Base-by-base conservation (phyloP, 2,113 vertebrate species). In the Bufo gargarizans region DNA sequence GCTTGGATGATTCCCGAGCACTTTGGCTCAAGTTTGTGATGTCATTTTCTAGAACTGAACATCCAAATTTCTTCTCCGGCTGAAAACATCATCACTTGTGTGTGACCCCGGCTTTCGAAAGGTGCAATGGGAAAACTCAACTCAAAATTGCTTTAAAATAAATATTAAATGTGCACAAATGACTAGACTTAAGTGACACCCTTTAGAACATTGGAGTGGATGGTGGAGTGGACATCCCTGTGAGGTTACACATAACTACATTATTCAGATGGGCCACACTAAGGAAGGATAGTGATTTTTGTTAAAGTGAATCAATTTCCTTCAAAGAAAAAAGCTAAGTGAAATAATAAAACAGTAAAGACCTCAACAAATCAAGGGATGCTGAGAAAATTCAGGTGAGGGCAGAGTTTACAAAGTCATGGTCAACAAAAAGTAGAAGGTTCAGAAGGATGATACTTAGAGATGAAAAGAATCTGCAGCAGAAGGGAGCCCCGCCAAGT, bases 91-190 rank as follows among this genome's bases (percentile, higher is more conserved):
- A 67, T 14, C 58, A 49, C 80, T 82, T 49, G 58, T 43, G 19
- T 61, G 33, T 81, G 59, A 16, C 47, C 55, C 58, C 80, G 1
- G 80, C 56, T 82, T 17, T 65, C 6, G 4, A 82, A 81, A 81
- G 56, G n/a, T 82, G 16, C 58, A 10, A 19, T 43, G 53, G 49
- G 22, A 80, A 55, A 63, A 33, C 33, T 49, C 43, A 49, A 61
- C 19, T 80, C 14, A 20, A 65, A 45, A 59, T 82, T 80, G 56
- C 45, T 53, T 69, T 61, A 6, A 69, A 67, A 50, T 67, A 67
- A 49, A 82, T 81, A 50, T 83, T 50, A 53, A 50, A 20, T 53
- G 61, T n/a, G 81, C 19, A 14, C 20, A 67, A 83, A 61, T n/a
- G 10, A 69, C 19, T 22, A 22, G 11, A 61, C 33, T 82, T 63